Conservation (phyloP, 1,140 invertebrate species). For the Rhagoletis zephyria region DNA sequence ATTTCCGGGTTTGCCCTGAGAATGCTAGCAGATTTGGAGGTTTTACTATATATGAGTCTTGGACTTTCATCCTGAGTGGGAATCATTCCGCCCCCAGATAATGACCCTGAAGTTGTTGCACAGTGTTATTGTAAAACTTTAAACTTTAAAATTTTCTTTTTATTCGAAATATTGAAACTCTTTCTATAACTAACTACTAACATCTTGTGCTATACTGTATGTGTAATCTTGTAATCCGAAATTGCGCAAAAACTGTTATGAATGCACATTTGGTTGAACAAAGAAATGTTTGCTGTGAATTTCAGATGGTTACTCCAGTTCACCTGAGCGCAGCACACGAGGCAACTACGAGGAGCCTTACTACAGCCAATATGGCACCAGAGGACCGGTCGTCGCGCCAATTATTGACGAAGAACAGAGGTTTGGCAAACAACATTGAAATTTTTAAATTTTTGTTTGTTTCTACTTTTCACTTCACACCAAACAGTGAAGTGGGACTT, state of each 20-base stretch:
- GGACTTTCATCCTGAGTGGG: too few species aligned
- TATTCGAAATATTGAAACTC: neutral
- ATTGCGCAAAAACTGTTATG: neutral
- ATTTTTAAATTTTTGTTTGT: neutral
- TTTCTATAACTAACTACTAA: neutral
- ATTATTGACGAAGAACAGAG: constrained; percentile 92
- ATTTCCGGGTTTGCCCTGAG: too few species aligned
- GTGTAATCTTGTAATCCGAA: neutral
- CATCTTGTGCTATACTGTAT: neutral
- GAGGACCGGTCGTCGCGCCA: constrained; percentile 86
- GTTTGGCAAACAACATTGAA: constrained; percentile 58
- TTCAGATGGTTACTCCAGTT: constrained; percentile 87
- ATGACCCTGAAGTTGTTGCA: too few species aligned
- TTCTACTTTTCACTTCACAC: constrained; percentile 46
- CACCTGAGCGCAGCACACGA: constrained; percentile 84
- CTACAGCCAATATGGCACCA: constrained; percentile 83
- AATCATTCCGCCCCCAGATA: too few species aligned
- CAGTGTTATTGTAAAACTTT: too few species aligned
- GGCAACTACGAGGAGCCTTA: constrained; percentile 88
- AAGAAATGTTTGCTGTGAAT: neutral
- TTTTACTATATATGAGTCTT: too few species aligned
- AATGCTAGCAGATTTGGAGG: too few species aligned
- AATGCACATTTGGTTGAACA: neutral
- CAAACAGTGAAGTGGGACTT: constrained; percentile 81
- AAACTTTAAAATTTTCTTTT: too few species aligned